Percentiles rank a stretch among this genome's conserved stretches.
These are phyloP conservation scores for Rotaria magnacalcarata DNA, from an alignment of 2,888 invertebrate species.

Conservation along the genomic window DNA sequence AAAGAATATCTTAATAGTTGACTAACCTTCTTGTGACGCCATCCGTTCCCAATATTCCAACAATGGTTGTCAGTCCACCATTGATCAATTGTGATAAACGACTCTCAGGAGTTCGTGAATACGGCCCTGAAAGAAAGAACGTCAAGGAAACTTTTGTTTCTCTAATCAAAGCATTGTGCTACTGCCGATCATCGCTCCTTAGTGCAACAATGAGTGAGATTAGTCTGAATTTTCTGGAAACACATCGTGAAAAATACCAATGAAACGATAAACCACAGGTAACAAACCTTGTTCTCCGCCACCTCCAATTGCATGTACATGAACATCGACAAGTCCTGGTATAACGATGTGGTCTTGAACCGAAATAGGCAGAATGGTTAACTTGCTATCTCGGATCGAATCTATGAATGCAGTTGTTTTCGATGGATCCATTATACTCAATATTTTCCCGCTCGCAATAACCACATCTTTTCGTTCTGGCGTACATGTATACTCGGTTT, in stretches of 20 bases:
- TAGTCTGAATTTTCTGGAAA: too few species aligned
- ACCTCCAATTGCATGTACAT: conserved; percentile 23
- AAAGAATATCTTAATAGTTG: neutral
- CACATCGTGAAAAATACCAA: too few species aligned
- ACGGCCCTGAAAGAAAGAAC: neutral
- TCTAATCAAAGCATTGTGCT: too few species aligned
- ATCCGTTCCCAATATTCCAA: conserved; percentile 22
- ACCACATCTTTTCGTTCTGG: neutral
- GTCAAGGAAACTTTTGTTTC: too few species aligned
- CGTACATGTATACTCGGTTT: neutral
- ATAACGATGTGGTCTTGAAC: neutral
- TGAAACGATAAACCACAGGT: neutral
- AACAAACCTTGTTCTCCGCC: conserved; percentile 28
- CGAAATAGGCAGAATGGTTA: neutral
- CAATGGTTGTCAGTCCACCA: neutral
- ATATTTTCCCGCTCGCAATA: neutral
- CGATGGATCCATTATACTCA: neutral
- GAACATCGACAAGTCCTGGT: neutral
- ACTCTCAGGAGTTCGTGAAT: conserved; percentile 10
- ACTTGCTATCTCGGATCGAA: neutral
- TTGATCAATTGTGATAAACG: neutral
- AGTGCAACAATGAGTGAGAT: too few species aligned
- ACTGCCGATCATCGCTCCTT: too few species aligned
- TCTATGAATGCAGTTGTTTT: neutral
- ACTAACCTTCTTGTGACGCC: neutral